Base-by-base conservation (phyloP, 2,113 vertebrate genomes). In the Channa maculata region DNA sequence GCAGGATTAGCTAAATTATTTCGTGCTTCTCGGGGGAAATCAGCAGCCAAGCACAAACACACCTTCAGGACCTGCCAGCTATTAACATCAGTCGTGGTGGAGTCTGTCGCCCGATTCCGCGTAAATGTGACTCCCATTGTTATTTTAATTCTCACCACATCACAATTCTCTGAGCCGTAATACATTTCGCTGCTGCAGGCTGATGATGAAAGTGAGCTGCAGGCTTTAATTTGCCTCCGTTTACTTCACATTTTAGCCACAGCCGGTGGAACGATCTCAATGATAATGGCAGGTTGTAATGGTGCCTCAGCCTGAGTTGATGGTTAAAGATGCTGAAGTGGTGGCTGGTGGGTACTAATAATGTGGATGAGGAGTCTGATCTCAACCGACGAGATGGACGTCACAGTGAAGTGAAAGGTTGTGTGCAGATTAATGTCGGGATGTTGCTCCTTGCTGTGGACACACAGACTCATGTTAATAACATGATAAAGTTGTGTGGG, bases 1-100 rank as follows among this genome's bases (percentile, higher is more conserved):
- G 67, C 24, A 4, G 58, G 60, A 70, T 86, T 75, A 85, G 66
- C 54, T 14, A 76, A 80, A 75, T 89, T 71, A 83, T 80, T 80
- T 75, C 55, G 2, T 7, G 50, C 34, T 60, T 53, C 73, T 71
- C 12, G 3, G 39, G 41, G 75, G 66, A 82, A 75, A 84, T 86
- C 73, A 75, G 58, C 59, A 13, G 65, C 48, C 14, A 65, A 77
- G 59, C 55, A 61, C 69, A 71, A 71, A 69, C 70, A 60, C 64
- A 74, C 45, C 65, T 71, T 66, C 33, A 12, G 33, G 62, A 14
- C 65, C 74, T 61, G 67, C 24, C 11, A 3, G 57, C 39, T 39
- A 38, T 78, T 75, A 66, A 49, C 66, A 45, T 39, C 68, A 64
- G 57, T 68, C 74, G 33, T 63, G 71, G 72, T 62, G 64, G 45